phyloP scores from a whole-genome alignment of 1,140 invertebrate genomes.

The Drosophila nikananu region DNA sequence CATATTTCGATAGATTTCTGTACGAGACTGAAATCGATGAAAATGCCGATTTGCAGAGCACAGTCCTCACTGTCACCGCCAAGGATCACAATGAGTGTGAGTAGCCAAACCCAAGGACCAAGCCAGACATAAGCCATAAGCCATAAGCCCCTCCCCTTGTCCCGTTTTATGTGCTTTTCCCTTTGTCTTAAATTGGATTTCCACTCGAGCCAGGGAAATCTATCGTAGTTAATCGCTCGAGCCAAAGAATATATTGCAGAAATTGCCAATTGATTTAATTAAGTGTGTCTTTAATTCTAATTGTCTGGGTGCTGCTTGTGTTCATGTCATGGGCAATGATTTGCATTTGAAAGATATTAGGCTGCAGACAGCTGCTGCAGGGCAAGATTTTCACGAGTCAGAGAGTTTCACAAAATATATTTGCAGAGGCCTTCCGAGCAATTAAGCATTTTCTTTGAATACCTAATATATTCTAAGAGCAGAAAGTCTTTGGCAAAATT shows the following conservation, averaged over 20 bases:
- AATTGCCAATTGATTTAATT: conserved; percentile 76
- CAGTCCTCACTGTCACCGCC: conserved; percentile 89
- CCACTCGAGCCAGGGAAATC: conserved; percentile 3
- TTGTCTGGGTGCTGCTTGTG: conserved; percentile 11
- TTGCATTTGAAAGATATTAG: conserved; percentile 50
- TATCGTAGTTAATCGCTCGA: conserved; percentile 28
- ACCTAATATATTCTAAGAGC: conserved; percentile 18
- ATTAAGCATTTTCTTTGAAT: conserved; percentile 7
- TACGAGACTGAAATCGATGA: conserved; percentile 90
- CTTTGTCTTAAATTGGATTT: conserved; percentile 38
- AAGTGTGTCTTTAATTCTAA: conserved; percentile 75
- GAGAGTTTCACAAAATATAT: conserved; percentile 2
- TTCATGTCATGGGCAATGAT: conserved; percentile 7
- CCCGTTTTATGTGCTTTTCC: conserved; percentile 44
- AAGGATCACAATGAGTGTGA: conserved; percentile 90
- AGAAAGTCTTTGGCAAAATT: not conserved
- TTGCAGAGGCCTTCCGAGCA: conserved; percentile 1
- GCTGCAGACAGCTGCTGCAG: conserved; percentile 15
- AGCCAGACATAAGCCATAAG: conserved; percentile 39
- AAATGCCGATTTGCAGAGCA: conserved; percentile 89
- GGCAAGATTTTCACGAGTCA: conserved; percentile 6
- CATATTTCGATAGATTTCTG: conserved; percentile 89
- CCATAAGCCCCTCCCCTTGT: conserved; percentile 9
- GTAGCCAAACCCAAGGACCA: conserved; percentile 51
- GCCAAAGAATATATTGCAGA: conserved; percentile 50